Evolutionary conservation across 2,888 invertebrate genomes (phyloP), one percentile per base, ranked within the genome.

Genomic region (Caenorhabditis plicata): DNA sequence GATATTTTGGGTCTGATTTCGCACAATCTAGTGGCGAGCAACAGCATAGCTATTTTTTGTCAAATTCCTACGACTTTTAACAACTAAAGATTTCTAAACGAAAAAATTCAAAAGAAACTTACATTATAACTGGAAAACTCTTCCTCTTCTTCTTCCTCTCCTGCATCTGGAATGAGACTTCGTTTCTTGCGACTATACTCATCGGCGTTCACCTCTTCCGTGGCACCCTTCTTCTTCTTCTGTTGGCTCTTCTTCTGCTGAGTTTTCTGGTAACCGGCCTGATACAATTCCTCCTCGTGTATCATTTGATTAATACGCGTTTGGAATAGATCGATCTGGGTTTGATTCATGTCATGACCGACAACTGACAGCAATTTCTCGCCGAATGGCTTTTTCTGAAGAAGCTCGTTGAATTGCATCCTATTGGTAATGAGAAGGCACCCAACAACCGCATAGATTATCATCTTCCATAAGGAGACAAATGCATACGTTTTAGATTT

Each of bases 401-500:
- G 51, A 45, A 80, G 61, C 20, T 75, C 73, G 17, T 75, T 64
- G n/a, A 72, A 49, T 32, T 79, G 88, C 54, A 89, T 83, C 84
- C 89, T 64, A 19, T 49, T 47, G 1, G 68, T 61, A 31, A 89
- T 84, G 56, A 89, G 87, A 32, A 90, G 84, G 13, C 91, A 77
- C 56, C 89, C 87, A 49, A 88, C 86, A 73, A 89, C 84, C 55
- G 92, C 85, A 81, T 93, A 92, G 32, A 89, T 81, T 0, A 87
- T 33, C 49, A 92, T 89, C 84, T 95, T 95, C 93, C 93, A 94
- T 0, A 90, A 82, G 0, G 93, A 90, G 46, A 94, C 86, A 22
- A 79, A 90, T 75, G 92, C 87, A 83, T 92, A 92, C 2, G 88
- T 89, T 82, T 91, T 93, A 79, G 93, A 92, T 43, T 93, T 87